Base-by-base conservation (phyloP, 2,113 vertebrate genomes). In the Accipiter cooperii region DNA sequence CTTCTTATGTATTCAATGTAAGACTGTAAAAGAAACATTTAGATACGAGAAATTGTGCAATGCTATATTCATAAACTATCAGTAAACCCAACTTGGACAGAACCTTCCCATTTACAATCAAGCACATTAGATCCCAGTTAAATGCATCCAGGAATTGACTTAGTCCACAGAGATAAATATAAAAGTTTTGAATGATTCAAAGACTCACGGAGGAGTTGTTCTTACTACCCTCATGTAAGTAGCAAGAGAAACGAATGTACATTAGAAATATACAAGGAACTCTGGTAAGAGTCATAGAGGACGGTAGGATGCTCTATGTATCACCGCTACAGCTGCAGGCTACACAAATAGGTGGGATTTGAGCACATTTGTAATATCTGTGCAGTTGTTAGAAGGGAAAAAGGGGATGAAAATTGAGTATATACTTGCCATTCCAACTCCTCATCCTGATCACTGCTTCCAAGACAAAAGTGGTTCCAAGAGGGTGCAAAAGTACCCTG, bases 1-100 rank as follows among this genome's bases (percentile, higher is more conserved):
- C 84, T 97, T 95, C 98, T 98, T 80, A 99, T 97, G 90, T 99
- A 99, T 13, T 99, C 97, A 15, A 99, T 86, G 16, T 99, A 99
- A 11, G 97, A 98, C 99, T 99, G 94, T 15, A 96, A 97, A 88
- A 87, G 55, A 97, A 96, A 90, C 25, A 89, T 93, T 83, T 47
- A 90, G 64, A 76, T 87, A 66, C 15, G 36, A 77, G 17, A 91
- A 78, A 81, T 13, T 5, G 24, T 52, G 42, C 31, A 89, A 63
- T 21, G 16, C 18, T 31, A 22, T 40, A 71, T 44, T 91, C 18
- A 65, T 18, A 85, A 93, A 40, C 13, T 2, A 80, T 66, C 40
- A 44, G 34, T 78, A 81, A 84, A 86, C 17, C 17, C 25, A 84
- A 0, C 42, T 57, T 60, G 49, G 36, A 80, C 33, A 87, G 66